Conservation (phyloP, 2,888 invertebrate species). For the Tortrix viridana region DNA sequence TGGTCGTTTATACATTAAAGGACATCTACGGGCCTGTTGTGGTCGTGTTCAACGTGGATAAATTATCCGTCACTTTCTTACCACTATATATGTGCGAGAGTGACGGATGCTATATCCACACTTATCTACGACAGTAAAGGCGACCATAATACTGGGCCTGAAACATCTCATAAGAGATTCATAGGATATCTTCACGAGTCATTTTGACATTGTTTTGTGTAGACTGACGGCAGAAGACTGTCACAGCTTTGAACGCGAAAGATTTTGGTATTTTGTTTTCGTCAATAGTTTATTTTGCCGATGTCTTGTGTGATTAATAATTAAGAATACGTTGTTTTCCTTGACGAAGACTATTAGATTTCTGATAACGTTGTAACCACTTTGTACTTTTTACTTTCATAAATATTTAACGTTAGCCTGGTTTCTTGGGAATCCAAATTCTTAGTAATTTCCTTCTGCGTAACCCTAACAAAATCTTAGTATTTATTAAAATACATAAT, state of each 20-base stretch:
- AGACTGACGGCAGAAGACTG: constrained; percentile 39
- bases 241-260: constrained; percentile 60
- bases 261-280: constrained; percentile 46
- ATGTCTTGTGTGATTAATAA: constrained; percentile 49
- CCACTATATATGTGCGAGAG: too few species aligned
- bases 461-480: too few species aligned
- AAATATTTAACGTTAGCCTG: neutral
- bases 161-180: constrained; percentile 35
- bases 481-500: neutral
- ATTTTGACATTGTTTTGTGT: constrained; percentile 40
- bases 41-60: too few species aligned
- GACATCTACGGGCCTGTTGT: too few species aligned
- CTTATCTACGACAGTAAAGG: too few species aligned
- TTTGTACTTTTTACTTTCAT: neutral
- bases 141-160: too few species aligned
- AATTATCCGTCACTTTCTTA: too few species aligned
- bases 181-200: constrained; percentile 13
- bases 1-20: constrained; percentile 48
- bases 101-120: too few species aligned
- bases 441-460: too few species aligned
- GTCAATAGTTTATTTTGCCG: constrained; percentile 54
- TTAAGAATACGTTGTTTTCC: constrained; percentile 25
- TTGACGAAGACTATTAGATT: neutral
- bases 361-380: too few species aligned
- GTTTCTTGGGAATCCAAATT: too few species aligned